A percentile compares a stretch with the other conserved stretches of the same genome.
phyloP scores from a whole-genome alignment of 2,113 vertebrate genomes.

The Alces alces region DNA sequence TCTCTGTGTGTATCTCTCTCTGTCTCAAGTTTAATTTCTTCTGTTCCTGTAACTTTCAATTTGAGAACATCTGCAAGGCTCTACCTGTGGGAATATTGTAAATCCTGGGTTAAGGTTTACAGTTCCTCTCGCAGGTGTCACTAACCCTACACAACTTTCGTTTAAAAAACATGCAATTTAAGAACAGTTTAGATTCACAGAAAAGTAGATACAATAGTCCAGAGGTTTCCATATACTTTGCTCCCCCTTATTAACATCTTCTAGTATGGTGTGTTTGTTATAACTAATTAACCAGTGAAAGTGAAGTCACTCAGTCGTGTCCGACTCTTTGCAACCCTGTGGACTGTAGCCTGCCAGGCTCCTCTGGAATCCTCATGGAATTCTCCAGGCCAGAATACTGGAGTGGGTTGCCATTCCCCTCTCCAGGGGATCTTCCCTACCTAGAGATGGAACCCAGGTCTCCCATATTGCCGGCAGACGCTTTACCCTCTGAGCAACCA shows the following conservation, averaged over 20 bases:
- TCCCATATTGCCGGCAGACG: not conserved
- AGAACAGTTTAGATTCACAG: not conserved
- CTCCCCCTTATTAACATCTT: not conserved
- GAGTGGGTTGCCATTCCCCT: not conserved
- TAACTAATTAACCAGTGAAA: not conserved
- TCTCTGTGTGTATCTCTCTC: not conserved
- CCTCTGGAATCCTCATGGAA: not conserved
- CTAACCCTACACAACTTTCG: not conserved
- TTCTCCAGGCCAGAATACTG: not conserved
- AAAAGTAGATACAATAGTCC: not conserved
- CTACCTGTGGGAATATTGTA: not conserved
- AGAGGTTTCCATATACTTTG: not conserved
- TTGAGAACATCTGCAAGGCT: not conserved
- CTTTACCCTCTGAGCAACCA: not conserved
- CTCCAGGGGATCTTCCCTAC: not conserved
- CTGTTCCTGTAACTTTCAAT: not conserved
- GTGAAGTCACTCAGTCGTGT: not conserved
- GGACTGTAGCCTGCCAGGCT: rapidly evolving
- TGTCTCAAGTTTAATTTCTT: not conserved
- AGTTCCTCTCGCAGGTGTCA: not conserved
- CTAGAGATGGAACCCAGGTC: not conserved
- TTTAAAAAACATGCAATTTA: not conserved
- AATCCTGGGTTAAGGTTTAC: not conserved
- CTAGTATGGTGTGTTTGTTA: not conserved
- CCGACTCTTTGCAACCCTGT: not conserved